A percentile compares a stretch with the other conserved stretches of the same genome.
phyloP scores from a whole-genome alignment of 2,113 vertebrate genomes.

The Aptenodytes forsteri region DNA sequence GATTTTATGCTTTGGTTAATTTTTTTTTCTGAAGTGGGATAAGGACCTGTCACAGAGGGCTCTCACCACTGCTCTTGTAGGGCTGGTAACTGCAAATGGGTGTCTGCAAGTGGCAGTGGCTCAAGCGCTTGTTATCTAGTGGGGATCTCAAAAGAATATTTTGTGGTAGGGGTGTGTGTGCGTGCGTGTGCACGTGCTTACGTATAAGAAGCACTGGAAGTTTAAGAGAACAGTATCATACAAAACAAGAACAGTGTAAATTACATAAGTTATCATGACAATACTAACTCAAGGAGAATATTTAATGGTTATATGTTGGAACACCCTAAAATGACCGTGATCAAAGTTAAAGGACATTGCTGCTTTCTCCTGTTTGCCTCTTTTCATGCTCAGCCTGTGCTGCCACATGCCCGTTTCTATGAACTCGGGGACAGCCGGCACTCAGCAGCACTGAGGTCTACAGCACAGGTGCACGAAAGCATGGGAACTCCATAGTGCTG shows the following conservation, averaged over 20 bases:
- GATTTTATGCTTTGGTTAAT: neutral
- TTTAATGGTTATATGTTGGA: neutral
- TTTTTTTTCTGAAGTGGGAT: neutral
- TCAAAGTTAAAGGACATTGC: neutral
- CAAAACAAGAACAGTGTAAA: neutral
- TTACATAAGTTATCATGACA: neutral
- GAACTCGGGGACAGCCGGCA: neutral
- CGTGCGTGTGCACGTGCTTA: neutral
- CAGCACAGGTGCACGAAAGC: neutral
- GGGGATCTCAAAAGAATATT: neutral
- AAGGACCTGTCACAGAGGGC: neutral
- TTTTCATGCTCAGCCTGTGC: neutral
- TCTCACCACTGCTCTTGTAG: neutral
- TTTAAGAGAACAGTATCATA: neutral
- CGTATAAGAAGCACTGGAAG: neutral
- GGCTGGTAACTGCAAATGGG: neutral
- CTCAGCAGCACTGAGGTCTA: neutral
- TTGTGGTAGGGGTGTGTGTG: neutral
- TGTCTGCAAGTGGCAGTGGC: neutral
- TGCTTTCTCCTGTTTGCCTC: neutral
- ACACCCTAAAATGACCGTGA: neutral
- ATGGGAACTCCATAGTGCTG: accelerated
- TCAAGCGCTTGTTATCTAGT: neutral
- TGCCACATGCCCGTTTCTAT: accelerated
- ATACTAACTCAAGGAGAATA: neutral